These are phyloP conservation scores for Scolopax bukidnonensis DNA, from an alignment of 2,797 vertebrate genomes.

Conservation along the genomic window DNA sequence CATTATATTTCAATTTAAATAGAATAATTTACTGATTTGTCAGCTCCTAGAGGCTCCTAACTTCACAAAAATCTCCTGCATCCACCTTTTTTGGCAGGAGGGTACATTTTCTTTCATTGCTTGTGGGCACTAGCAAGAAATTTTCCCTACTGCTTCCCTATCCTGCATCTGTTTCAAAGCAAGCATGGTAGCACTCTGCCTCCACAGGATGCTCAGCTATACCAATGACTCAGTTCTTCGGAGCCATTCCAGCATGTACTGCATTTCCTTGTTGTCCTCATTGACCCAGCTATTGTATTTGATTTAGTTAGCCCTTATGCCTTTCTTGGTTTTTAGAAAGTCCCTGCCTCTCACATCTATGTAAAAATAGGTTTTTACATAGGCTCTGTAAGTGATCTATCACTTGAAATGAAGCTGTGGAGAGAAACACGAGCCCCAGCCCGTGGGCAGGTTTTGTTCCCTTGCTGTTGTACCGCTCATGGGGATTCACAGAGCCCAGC, in stretches of 20 bases:
- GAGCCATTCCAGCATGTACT: neutral
- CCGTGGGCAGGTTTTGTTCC: neutral
- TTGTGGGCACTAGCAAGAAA: neutral
- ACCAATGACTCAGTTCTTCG: neutral
- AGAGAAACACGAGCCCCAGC: neutral
- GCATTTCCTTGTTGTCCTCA: neutral
- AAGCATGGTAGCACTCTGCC: fast-evolving
- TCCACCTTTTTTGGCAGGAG: fast-evolving
- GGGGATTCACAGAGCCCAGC: neutral
- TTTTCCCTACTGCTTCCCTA: neutral
- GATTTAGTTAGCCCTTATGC: neutral
- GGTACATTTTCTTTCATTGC: neutral
- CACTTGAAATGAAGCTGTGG: neutral
- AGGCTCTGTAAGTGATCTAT: neutral
- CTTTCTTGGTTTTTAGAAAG: neutral
- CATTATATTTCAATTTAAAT: neutral
- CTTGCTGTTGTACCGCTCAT: fast-evolving
- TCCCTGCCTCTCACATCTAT: neutral
- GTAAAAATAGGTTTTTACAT: neutral
- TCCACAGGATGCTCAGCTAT: neutral
- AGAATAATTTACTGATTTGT: neutral
- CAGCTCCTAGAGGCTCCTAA: neutral
- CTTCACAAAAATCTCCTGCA: neutral
- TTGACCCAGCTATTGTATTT: neutral
- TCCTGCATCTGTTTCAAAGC: neutral